These are phyloP conservation scores for Ostrea denselamellosa DNA, from an alignment of 1,140 invertebrate species.

Conservation along the genomic window DNA sequence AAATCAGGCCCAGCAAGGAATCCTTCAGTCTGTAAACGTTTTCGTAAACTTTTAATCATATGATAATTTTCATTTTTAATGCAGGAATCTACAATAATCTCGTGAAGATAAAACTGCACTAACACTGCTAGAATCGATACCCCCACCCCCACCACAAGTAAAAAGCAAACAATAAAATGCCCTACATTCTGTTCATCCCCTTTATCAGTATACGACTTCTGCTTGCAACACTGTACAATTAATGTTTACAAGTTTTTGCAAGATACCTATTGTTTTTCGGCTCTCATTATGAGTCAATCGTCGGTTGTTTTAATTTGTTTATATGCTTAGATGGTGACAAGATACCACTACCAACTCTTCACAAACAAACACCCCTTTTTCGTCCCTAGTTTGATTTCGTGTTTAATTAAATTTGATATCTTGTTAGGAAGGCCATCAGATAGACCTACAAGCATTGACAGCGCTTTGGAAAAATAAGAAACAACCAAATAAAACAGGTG, in stretches of 20 bases:
- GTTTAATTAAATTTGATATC: constrained; percentile 39
- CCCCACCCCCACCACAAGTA: no score
- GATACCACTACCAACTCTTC: background rate
- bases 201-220: background rate
- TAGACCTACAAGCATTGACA: constrained; percentile 9
- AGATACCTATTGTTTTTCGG: background rate
- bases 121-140: no score
- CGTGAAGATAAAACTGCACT: no score
- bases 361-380: constrained; percentile 28
- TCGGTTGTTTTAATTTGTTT: constrained; percentile 26
- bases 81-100: no score
- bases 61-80: no score
- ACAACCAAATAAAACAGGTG: constrained; percentile 20
- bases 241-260: constrained; percentile 3
- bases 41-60: no score
- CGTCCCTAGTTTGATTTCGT: constrained; percentile 7
- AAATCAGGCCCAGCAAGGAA: no score
- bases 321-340: constrained; percentile 3
- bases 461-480: constrained; percentile 1
- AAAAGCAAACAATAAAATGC: background rate
- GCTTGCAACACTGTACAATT: constrained; percentile 1
- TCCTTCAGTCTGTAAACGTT: no score
- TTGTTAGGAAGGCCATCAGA: constrained; percentile 26
- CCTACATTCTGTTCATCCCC: background rate
- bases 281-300: constrained; percentile 14